Conservation (phyloP, 2,888 invertebrate species). For the Diaprepes abbreviatus region DNA sequence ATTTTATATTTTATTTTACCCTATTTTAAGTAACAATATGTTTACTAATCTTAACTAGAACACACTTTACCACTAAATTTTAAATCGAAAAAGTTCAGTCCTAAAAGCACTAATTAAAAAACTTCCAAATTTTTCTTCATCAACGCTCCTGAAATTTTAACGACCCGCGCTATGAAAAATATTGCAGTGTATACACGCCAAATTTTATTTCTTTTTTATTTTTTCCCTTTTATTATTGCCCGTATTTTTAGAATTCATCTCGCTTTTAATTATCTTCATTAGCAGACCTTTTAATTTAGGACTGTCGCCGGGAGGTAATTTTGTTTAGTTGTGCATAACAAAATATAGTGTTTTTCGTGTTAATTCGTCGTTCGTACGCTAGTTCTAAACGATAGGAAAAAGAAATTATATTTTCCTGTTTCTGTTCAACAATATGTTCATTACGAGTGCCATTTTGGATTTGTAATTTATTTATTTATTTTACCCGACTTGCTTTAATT, state of each 20-base stretch:
- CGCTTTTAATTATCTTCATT: conserved; percentile 15
- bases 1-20: no score
- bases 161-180: conserved; percentile 4
- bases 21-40: no score
- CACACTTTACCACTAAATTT: no score
- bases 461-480: no score
- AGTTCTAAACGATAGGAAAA: no score
- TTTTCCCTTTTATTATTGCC: neutral
- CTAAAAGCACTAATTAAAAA: conserved; percentile 5
- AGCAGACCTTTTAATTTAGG: conserved; percentile 7
- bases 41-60: no score
- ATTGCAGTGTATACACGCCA: neutral
- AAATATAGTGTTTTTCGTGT: neutral
- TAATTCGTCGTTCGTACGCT: neutral
- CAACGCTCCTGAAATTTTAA: conserved; percentile 8
- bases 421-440: no score
- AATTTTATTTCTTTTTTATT: conserved; percentile 17
- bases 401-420: no score
- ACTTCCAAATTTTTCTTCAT: conserved; percentile 10
- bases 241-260: conserved; percentile 6
- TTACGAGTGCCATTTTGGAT: no score
- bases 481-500: no score
- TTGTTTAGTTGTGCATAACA: neutral
- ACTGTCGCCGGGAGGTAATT: neutral
- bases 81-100: no score